Percentiles rank a stretch among this genome's conserved stretches.
Evolutionary conservation across 2,888 invertebrate species (phyloP).

Genomic region (Sussaba pulchella): DNA sequence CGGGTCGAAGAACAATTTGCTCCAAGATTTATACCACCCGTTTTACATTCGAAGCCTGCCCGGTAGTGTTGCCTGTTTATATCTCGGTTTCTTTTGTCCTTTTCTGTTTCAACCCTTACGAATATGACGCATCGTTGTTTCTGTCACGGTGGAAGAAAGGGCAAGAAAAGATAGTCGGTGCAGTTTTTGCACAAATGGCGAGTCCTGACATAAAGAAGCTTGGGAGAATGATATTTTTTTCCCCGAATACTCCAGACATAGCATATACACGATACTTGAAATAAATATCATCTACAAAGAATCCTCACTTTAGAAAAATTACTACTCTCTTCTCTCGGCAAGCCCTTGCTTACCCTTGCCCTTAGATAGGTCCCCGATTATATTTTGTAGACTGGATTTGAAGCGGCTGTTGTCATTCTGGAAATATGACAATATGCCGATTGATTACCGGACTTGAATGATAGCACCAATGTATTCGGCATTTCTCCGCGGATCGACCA

Average conservation of each 20-base stretch:
- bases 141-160: background rate
- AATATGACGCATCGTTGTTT: background rate
- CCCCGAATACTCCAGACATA: too few relatives aligned
- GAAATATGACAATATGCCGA: too few relatives aligned
- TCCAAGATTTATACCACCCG: slow-evolving; percentile 79
- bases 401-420: background rate
- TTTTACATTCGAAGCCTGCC: slow-evolving; percentile 24
- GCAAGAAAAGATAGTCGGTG: background rate
- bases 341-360: too few relatives aligned
- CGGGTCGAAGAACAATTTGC: slow-evolving; percentile 80
- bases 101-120: background rate
- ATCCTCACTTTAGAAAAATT: too few relatives aligned
- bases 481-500: background rate
- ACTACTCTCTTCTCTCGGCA: too few relatives aligned
- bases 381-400: background rate
- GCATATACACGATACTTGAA: too few relatives aligned
- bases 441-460: background rate
- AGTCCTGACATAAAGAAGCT: too few relatives aligned
- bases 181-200: too few relatives aligned
- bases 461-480: background rate
- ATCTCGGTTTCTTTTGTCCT: slow-evolving; percentile 29
- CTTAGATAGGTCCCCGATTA: too few relatives aligned
- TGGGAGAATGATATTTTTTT: too few relatives aligned
- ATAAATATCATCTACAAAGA: too few relatives aligned
- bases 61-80: slow-evolving; percentile 54